Base-by-base conservation (phyloP, 1,140 invertebrate species). In the Drosophila bipectinata region DNA sequence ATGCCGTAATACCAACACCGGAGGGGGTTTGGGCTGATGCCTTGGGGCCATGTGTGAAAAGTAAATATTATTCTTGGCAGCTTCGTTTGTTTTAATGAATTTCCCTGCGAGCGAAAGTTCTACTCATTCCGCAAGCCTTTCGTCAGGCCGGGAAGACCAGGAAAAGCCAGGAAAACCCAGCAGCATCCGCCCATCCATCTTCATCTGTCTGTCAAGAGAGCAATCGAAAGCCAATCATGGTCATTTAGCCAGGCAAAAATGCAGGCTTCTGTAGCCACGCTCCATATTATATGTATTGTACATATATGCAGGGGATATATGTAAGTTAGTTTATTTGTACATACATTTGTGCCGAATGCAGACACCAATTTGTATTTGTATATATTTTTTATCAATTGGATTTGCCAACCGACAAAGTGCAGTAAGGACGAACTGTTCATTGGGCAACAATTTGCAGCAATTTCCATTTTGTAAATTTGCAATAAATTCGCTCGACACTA, bases 381-480 rank as follows among this genome's bases (percentile, higher is more conserved):
- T 47, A 41, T 41, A 57, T 61, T 69, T 76, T 77, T 61, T 44
- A 71, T 79, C 71, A 83, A 84, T 79, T 66, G 61, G 76, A 76
- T 76, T 83, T 80, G 51, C 68, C 53, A 45, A 18, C 7, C n/a
- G 57, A 21, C 62, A 63, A 74, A 56, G 44, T 56, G 59, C 34
- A 62, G 30, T 48, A 30, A 18, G 45, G 54, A 56, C 44, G 56
- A 59, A 61, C 58, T 60, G 68, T 57, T 45, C 63, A 72, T 51
- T 58, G 66, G 66, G 51, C 63, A 62, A 73, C 71, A 79, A 67
- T 66, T 68, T 71, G 56, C 45, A 71, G 58, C 59, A 48, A 73
- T 66, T 62, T 84, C 77, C 77, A 73, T 72, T 68, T 63, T 80
- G 67, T 56, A 85, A 77, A 73, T 73, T 73, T 79, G 32, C 57